Base-by-base conservation (phyloP, 64 coral and sea anemone species). In the Montipora capricornis region DNA sequence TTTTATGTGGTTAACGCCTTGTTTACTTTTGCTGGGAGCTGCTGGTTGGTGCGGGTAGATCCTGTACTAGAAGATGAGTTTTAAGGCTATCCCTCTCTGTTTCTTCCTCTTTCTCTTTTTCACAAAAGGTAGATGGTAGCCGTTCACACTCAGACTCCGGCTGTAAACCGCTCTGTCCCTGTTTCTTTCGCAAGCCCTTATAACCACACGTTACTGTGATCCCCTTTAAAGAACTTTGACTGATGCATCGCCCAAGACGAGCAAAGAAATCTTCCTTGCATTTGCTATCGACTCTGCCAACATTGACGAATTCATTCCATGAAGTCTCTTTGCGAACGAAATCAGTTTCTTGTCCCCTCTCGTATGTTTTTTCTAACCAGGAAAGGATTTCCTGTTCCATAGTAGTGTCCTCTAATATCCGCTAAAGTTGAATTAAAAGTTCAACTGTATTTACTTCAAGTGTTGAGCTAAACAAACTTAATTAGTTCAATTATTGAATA, bases 121-220 rank as follows among this genome's bases (percentile, higher is more conserved):
- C 53, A 57, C 53, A 57, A 57, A 87, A 91, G 87, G 82, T 89
- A 74, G 77, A 83, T 50, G 94, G 90, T 64, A 87, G 53, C 66
- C 66, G 12, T 69, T 69, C 66, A 69, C 66, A 69, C 66, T 69
- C 66, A 69, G 66, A 69, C 66, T 69, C 66, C 66, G n/a, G 66
- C 44, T 77, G 75, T 77, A 48, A 37, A 7, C 13, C 45, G 44
- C 44, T 77, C 44, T 15, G 75, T 47, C 44, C 75, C 75, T 77
- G 75, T 77, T 77, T 77, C 75, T 77, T 77, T 77, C 44, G 45
- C 75, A 77, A 77, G 37, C 75, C 75, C 13, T 48, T 77, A 15
- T 77, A 77, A 44, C 75, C 75, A 17, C 47, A 1, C 48, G 77
- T 79, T 79, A n/a, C 46, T 49, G 13, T 79, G 16, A 79, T 79